phyloP scores from a whole-genome alignment of 2,113 vertebrate genomes.

The Chloroceryle aenea region DNA sequence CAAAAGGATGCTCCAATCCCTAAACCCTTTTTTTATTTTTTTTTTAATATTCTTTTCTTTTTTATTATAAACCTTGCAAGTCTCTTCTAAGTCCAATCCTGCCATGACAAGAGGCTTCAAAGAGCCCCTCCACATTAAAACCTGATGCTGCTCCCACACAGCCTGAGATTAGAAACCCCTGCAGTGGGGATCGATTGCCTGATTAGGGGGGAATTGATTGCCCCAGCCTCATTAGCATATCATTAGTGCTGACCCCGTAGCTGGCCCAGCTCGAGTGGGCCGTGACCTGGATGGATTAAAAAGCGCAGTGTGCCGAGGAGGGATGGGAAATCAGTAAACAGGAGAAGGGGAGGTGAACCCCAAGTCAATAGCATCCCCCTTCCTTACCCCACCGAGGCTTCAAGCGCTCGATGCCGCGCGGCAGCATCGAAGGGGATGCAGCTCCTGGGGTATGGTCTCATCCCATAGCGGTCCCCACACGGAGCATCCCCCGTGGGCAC shows the following conservation, averaged over 20 bases:
- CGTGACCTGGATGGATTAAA: slow-evolving; percentile 80
- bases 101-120: background rate
- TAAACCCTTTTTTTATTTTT: background rate
- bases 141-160: background rate
- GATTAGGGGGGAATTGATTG: slow-evolving; percentile 89
- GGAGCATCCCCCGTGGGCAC: background rate
- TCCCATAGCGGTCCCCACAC: fast-evolving
- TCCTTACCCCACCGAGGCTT: slow-evolving; percentile 25
- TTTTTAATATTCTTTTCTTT: background rate
- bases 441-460: background rate
- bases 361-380: slow-evolving; percentile 71
- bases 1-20: background rate
- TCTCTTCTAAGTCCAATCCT: background rate
- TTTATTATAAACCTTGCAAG: background rate
- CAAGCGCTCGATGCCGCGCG: fast-evolving
- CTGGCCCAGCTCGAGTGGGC: slow-evolving; percentile 31
- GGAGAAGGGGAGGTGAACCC: background rate
- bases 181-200: slow-evolving; percentile 79
- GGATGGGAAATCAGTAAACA: slow-evolving; percentile 80
- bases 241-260: slow-evolving; percentile 78
- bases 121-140: background rate
- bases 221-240: slow-evolving; percentile 85
- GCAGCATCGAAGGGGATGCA: background rate
- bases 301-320: slow-evolving; percentile 59
- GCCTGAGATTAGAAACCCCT: slow-evolving; percentile 65